These are phyloP conservation scores for Lithobates pipiens DNA, from an alignment of 2,797 vertebrate genomes.

Conservation along the genomic window DNA sequence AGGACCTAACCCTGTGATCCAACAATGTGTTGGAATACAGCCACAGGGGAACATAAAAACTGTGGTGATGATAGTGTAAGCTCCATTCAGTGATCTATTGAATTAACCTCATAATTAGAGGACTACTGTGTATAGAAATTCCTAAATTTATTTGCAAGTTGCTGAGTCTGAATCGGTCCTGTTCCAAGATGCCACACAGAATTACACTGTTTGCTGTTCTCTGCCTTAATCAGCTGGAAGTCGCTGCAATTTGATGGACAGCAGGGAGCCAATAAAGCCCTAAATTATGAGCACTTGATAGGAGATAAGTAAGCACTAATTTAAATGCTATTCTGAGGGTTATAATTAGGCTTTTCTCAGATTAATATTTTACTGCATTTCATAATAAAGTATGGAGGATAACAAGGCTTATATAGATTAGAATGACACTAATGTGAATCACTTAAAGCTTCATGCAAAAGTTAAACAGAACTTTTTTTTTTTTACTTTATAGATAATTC, in stretches of 20 bases:
- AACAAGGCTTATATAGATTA: slow-evolving; percentile 9
- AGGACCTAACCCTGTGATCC: too few relatives aligned
- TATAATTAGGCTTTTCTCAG: too few relatives aligned
- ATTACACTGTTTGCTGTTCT: neutral
- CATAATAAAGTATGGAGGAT: neutral
- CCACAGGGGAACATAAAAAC: too few relatives aligned
- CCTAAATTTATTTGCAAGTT: neutral
- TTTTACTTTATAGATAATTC: too few relatives aligned
- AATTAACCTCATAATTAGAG: neutral
- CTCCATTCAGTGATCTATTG: neutral
- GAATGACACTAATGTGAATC: too few relatives aligned
- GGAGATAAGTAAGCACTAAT: slow-evolving; percentile 1
- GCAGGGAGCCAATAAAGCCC: neutral
- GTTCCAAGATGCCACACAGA: neutral
- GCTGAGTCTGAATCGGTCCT: neutral
- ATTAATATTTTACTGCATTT: neutral
- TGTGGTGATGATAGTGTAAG: neutral
- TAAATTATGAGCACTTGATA: slow-evolving; percentile 2
- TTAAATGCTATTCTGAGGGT: neutral
- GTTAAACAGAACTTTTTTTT: neutral
- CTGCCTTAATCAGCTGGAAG: neutral
- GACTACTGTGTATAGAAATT: neutral
- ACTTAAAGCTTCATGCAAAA: too few relatives aligned
- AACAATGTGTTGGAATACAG: too few relatives aligned
- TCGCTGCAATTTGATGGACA: neutral